Percentiles rank a stretch among this genome's conserved stretches.
Conservation (phyloP, 2,797 vertebrate species). For the Tenualosa ilisha region DNA sequence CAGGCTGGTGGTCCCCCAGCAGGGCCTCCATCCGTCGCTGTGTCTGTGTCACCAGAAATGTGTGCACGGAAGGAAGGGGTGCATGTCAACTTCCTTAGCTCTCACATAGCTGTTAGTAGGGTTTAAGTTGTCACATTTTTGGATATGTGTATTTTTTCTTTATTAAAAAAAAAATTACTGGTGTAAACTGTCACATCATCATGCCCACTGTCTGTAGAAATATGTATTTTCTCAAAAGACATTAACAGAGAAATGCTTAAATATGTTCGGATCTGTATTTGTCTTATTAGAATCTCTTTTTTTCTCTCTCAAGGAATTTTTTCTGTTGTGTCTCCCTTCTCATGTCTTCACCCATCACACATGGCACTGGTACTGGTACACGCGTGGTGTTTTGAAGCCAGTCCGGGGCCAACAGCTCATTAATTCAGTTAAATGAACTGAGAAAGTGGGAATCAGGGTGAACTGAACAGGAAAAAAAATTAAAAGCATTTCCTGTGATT, state of each 20-base stretch:
- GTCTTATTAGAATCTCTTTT: neutral
- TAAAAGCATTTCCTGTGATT: conserved; percentile 73
- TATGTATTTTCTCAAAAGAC: neutral
- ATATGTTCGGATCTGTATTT: neutral
- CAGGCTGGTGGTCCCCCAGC: conserved; percentile 11
- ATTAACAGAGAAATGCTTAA: neutral
- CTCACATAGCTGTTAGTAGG: neutral
- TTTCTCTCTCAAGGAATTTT: conserved; percentile 8
- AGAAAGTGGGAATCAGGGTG: conserved; percentile 73
- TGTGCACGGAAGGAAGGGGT: neutral
- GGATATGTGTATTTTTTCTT: neutral
- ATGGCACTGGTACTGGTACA: conserved; percentile 44
- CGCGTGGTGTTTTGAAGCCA: conserved; percentile 56
- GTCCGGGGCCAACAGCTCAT: conserved; percentile 70
- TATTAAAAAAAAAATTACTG: neutral
- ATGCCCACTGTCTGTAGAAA: neutral
- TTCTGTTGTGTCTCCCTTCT: conserved; percentile 34
- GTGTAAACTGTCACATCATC: neutral
- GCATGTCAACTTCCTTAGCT: neutral
- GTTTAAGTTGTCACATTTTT: neutral
- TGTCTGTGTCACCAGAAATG: neutral
- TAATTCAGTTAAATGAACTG: conserved; percentile 85
- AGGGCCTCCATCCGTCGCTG: neutral
- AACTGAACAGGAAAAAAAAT: conserved; percentile 63
- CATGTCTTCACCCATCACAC: conserved; percentile 41